Base-by-base conservation (phyloP, 2,888 invertebrate genomes). In the Minunthozetes semirufus region DNA sequence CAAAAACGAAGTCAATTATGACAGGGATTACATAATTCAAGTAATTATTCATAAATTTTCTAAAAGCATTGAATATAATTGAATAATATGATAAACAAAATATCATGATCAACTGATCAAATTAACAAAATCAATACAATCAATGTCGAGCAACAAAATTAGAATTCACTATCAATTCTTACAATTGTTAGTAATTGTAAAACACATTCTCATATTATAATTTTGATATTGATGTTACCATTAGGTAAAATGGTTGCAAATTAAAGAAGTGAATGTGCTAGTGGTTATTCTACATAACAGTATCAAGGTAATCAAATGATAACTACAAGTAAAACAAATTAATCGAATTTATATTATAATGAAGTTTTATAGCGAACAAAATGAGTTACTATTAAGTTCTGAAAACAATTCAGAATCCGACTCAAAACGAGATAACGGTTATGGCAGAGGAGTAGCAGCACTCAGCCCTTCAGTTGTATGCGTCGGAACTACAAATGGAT, bases 1-100 rank as follows among this genome's bases (percentile, higher is more conserved):
- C 33, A 19, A 68, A 13, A 42, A 68, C 22, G 68, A 68, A 68
- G 68, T 42, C 13, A 11, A 38, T 38, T 17, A 38, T 29, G 68
- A 68, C 33, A 68, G 33, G 42, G 68, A 68, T 68, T 42, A 22
- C 33, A 68, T 68, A n/a, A 68, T 68, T 33, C 68, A 68, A 46
- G 68, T 68, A 22, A 59, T 59, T 59, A 19, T 22, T 22, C 6
- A 17, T 15, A 25, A 59, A 59, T 27, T 17, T 9, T 27, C 6
- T 22, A 27, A 5, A 5, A n/a, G n/a, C n/a, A 50, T 19, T 50
- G 42, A 33, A 33, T 33, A 5, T 33, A 5, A 33, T 33, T 33
- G n/a, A n/a, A n/a, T n/a, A n/a, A n/a, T n/a, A n/a, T n/a, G n/a
- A n/a, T n/a, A n/a, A n/a, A n/a, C n/a, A 33, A 33, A 33, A 33